Conservation (phyloP, 2,797 vertebrate genomes). For the Austrolebias charrua region DNA sequence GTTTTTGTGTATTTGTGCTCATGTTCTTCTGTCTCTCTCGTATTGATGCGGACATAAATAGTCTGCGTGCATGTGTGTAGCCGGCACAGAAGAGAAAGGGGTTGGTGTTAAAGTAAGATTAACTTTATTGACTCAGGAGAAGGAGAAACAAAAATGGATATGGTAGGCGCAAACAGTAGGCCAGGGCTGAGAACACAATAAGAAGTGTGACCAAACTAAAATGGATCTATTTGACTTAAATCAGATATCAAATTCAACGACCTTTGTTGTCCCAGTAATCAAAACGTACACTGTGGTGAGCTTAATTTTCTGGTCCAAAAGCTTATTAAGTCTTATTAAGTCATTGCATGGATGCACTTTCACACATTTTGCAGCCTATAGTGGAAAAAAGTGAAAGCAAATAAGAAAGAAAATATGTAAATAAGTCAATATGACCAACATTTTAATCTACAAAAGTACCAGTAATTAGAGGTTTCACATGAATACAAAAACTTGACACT, state of each 20-base stretch:
- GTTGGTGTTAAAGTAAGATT: constrained; percentile 52
- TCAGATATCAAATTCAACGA: constrained; percentile 23
- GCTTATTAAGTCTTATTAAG: too few relatives aligned
- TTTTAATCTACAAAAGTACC: too few relatives aligned
- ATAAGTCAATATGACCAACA: not conserved
- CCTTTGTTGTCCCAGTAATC: not conserved
- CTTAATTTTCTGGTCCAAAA: not conserved
- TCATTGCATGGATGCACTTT: not conserved
- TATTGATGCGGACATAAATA: constrained; percentile 42
- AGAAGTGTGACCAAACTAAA: constrained; percentile 9
- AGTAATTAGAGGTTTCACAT: not conserved
- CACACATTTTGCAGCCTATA: not conserved
- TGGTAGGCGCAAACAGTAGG: constrained; percentile 36
- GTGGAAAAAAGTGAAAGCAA: not conserved
- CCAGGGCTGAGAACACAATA: constrained; percentile 41
- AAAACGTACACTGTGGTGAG: constrained; percentile 2
- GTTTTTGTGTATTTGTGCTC: constrained; percentile 28
- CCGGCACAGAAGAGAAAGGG: constrained; percentile 12
- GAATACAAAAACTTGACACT: not conserved
- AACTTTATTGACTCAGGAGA: constrained; percentile 58
- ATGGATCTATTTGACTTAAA: constrained; percentile 31
- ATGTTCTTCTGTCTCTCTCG: constrained; percentile 21
- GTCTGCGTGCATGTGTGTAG: constrained; percentile 22
- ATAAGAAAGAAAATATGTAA: not conserved
- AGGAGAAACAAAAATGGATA: constrained; percentile 39